Percentiles rank a stretch among this genome's conserved stretches.
phyloP scores from a whole-genome alignment of 2,797 vertebrate genomes.

The Neosalanx taihuensis region DNA sequence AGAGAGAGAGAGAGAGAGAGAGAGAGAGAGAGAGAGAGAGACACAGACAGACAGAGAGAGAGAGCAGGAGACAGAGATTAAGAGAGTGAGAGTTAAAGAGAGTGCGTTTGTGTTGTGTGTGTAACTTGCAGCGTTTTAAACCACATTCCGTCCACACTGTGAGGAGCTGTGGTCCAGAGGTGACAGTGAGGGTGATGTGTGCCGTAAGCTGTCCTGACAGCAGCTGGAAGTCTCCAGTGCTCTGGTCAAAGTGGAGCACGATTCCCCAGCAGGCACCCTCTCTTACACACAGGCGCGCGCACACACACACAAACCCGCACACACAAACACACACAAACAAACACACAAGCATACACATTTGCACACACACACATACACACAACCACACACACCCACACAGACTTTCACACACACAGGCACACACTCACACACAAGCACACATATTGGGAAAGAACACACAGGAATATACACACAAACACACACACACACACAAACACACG shows the following conservation, averaged over 20 bases:
- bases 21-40: no score
- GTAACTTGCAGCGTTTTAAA: neutral
- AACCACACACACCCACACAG: no score
- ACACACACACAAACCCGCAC: neutral
- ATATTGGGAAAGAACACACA: no score
- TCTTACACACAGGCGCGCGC: neutral
- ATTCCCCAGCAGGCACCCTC: constrained; percentile 30
- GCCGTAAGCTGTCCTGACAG: constrained; percentile 40
- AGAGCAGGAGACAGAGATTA: neutral
- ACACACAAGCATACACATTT: no score
- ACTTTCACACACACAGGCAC: no score
- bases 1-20: no score
- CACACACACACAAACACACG: no score
- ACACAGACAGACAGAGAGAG: neutral
- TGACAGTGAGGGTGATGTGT: constrained; percentile 16
- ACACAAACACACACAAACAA: neutral
- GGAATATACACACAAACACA: no score
- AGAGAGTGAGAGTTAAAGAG: neutral
- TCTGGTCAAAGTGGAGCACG: constrained; percentile 12
- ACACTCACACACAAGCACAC: no score
- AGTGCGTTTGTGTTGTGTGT: neutral
- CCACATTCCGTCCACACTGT: neutral
- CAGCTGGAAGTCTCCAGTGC: constrained; percentile 11
- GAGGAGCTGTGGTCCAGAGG: constrained; percentile 3
- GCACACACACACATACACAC: no score